Conservation (phyloP, 2,888 invertebrate species). For the Rambutsinella grinnellia region DNA sequence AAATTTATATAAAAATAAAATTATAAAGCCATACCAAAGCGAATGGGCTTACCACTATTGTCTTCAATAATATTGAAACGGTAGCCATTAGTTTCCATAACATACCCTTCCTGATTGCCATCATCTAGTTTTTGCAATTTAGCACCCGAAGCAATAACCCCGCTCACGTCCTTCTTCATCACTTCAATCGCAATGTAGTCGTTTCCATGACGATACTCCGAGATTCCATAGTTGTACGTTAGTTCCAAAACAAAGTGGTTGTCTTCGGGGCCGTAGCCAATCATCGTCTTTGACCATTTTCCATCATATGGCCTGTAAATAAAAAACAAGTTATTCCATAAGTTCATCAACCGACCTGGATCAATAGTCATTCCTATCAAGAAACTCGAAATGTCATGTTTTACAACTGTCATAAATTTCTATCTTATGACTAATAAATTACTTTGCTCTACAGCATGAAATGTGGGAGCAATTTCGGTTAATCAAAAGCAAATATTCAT, state of each 20-base stretch:
- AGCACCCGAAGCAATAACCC: not conserved
- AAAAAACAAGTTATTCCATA: too few species aligned
- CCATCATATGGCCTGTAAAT: conserved; percentile 91
- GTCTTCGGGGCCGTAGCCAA: conserved; percentile 97
- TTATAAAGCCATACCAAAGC: not conserved
- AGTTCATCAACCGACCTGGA: too few species aligned
- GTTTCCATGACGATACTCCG: conserved; percentile 89
- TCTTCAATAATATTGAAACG: conserved; percentile 28
- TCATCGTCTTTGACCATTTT: conserved; percentile 99
- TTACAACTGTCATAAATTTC: too few species aligned
- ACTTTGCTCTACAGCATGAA: too few species aligned
- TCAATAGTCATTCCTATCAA: too few species aligned
- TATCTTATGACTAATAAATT: too few species aligned
- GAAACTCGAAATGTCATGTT: too few species aligned
- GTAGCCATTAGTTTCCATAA: conserved; percentile 38
- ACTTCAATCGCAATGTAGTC: conserved; percentile 73
- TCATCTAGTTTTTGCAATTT: not conserved
- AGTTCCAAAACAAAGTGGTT: conserved; percentile 95
- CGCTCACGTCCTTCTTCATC: conserved; percentile 27
- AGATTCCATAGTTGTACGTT: conserved; percentile 97
- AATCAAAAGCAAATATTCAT: too few species aligned
- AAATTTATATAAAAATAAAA: too few species aligned
- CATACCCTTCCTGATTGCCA: not conserved
- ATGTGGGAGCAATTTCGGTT: too few species aligned
- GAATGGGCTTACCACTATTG: conserved; percentile 14